Conservation (phyloP, 2,888 invertebrate species). For the Platycheirus albimanus region DNA sequence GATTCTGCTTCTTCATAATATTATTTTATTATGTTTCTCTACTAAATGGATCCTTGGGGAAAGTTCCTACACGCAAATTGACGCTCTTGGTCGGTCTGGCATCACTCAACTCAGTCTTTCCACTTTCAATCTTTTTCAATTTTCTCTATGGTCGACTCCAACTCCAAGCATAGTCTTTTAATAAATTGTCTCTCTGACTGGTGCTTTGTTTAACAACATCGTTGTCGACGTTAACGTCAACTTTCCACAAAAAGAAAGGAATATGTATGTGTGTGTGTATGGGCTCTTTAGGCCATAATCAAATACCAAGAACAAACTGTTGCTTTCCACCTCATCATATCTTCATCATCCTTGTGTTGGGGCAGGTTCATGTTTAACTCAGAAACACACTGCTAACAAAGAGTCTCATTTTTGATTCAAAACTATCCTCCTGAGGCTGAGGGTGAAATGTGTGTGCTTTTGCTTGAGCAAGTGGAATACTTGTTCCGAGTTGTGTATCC, state of each 20-base stretch:
- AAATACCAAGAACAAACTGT: conserved; percentile 34
- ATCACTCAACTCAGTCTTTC: conserved; percentile 60
- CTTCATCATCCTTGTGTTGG: conserved; percentile 28
- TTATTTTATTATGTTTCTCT: conserved; percentile 52
- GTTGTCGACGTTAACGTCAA: conserved; percentile 8
- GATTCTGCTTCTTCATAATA: conserved; percentile 36
- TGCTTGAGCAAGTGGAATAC: conserved; percentile 45
- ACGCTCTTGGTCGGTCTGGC: conserved; percentile 61
- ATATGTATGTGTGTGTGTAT: conserved; percentile 21
- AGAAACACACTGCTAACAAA: conserved; percentile 13
- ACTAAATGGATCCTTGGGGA: conserved; percentile 67
- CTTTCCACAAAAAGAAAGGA: conserved; percentile 10
- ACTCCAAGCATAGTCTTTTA: conserved; percentile 18
- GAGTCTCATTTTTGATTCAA: conserved; percentile 31
- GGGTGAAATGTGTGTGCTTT: conserved; percentile 34
- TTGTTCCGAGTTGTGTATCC: conserved; percentile 26
- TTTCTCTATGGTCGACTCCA: conserved; percentile 28
- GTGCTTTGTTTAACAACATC: conserved; percentile 54
- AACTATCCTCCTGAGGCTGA: conserved; percentile 15
- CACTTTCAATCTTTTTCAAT: conserved; percentile 59
- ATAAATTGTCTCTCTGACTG: conserved; percentile 59
- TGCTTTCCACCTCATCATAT: conserved; percentile 32
- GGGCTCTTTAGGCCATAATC: conserved; percentile 52
- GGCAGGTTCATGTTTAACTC: conserved; percentile 31
- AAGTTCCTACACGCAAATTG: conserved; percentile 60